Conservation (phyloP, 2,113 vertebrate genomes). For the Ursus arctos region DNA sequence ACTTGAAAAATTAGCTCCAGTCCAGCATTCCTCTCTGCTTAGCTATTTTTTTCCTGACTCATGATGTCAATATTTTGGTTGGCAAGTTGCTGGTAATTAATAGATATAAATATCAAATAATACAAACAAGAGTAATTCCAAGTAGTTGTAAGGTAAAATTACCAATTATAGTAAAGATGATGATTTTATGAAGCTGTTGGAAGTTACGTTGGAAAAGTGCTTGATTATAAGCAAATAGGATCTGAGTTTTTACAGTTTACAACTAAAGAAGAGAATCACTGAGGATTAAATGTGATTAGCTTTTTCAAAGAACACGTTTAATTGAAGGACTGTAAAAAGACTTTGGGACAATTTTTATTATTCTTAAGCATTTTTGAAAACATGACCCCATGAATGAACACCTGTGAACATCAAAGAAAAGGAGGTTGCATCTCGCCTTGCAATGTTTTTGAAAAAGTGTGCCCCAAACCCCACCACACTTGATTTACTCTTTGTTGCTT, state of each 20-base stretch:
- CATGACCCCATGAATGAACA: not conserved
- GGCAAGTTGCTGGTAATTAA: not conserved
- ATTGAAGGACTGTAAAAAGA: not conserved
- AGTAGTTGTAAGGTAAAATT: conserved; percentile 30
- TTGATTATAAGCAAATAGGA: conserved; percentile 10
- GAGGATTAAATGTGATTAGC: not conserved
- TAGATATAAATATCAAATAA: not conserved
- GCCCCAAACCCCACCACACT: not conserved
- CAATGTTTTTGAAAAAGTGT: not conserved
- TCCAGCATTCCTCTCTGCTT: not conserved
- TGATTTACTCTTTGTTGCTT: not conserved
- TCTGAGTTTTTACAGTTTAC: not conserved
- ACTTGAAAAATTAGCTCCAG: not conserved
- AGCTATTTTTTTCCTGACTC: not conserved
- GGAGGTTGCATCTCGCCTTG: not conserved
- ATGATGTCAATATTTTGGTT: not conserved
- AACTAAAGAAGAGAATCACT: not conserved
- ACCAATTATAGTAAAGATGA: not conserved
- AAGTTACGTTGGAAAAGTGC: not conserved
- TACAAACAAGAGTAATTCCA: not conserved
- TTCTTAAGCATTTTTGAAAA: conserved; percentile 26
- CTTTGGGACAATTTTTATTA: not conserved
- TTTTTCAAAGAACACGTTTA: conserved; percentile 57
- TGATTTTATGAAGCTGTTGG: not conserved
- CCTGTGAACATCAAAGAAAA: conserved; percentile 3